Evolutionary conservation across 2,888 invertebrate species (phyloP).

Genomic region (Coelogynopora nodosa): DNA sequence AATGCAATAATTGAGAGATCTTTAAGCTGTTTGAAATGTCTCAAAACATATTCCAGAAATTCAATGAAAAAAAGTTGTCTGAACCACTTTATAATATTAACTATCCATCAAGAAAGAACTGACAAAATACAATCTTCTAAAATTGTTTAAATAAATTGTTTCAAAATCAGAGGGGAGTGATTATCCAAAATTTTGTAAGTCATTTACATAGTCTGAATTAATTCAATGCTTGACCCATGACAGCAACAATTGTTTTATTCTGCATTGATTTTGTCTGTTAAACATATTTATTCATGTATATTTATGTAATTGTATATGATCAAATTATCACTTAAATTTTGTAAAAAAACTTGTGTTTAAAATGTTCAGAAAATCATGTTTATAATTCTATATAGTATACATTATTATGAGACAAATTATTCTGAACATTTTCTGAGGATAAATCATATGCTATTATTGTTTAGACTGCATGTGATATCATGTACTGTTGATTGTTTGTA

Average conservation of each 20-base stretch:
- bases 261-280: too few species aligned
- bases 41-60: conserved; percentile 16
- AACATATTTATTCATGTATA: too few species aligned
- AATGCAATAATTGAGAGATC: conserved; percentile 12
- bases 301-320: too few species aligned
- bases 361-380: background rate
- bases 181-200: background rate
- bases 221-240: too few species aligned
- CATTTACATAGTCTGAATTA: background rate
- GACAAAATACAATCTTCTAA: conserved; percentile 16
- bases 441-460: background rate
- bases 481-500: too few species aligned
- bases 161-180: background rate
- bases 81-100: conserved; percentile 16
- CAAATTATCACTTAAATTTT: too few species aligned
- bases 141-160: conserved; percentile 1
- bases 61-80: background rate
- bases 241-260: too few species aligned
- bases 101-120: background rate
- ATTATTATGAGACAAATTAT: background rate
- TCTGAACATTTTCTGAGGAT: background rate
- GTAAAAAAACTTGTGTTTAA: too few species aligned
- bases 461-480: background rate
- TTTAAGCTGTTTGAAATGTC: background rate
- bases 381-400: conserved; percentile 16